A percentile compares a stretch with the other conserved stretches of the same genome.
phyloP scores from a whole-genome alignment of 2,888 invertebrate genomes.

The Drosophila antonietae region DNA sequence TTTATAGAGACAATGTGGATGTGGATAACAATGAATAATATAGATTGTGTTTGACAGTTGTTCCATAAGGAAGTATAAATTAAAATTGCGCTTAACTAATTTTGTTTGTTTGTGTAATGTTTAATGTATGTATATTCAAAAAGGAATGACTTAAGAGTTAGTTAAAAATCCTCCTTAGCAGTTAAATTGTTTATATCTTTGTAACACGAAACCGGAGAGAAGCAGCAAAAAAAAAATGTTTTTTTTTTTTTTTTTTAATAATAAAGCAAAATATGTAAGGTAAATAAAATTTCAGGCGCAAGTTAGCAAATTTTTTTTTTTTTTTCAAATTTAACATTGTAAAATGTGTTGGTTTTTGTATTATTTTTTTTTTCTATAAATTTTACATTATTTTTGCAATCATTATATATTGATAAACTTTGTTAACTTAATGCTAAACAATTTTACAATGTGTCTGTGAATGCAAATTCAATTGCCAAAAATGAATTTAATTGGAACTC shows the following conservation, averaged over 20 bases:
- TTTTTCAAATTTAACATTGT: constrained; percentile 52
- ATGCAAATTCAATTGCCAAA: constrained; percentile 42
- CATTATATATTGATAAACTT: constrained; percentile 33
- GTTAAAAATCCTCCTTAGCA: constrained; percentile 76
- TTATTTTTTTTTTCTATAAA: constrained; percentile 36
- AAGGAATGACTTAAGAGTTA: constrained; percentile 81
- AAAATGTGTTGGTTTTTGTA: constrained; percentile 15
- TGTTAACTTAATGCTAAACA: constrained; percentile 68
- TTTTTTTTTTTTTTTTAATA: no score
- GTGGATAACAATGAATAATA: constrained; percentile 68
- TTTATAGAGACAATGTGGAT: constrained; percentile 20
- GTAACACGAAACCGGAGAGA: constrained; percentile 59
- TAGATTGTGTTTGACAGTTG: constrained; percentile 26
- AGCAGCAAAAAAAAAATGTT: constrained; percentile 43
- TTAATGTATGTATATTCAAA: constrained; percentile 56
- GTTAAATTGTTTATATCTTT: constrained; percentile 47
- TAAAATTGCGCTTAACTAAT: constrained; percentile 70
- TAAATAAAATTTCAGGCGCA: constrained; percentile 27
- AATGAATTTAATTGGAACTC: constrained; percentile 40
- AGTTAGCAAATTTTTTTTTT: constrained; percentile 24
- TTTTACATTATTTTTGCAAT: constrained; percentile 46
- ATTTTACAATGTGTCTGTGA: constrained; percentile 61
- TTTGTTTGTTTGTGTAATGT: constrained; percentile 22
- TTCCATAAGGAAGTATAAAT: constrained; percentile 37
- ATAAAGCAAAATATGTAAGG: constrained; percentile 6